Evolutionary conservation across 2,113 vertebrate species (phyloP).

Genomic region (Corythornis madagascariensis): DNA sequence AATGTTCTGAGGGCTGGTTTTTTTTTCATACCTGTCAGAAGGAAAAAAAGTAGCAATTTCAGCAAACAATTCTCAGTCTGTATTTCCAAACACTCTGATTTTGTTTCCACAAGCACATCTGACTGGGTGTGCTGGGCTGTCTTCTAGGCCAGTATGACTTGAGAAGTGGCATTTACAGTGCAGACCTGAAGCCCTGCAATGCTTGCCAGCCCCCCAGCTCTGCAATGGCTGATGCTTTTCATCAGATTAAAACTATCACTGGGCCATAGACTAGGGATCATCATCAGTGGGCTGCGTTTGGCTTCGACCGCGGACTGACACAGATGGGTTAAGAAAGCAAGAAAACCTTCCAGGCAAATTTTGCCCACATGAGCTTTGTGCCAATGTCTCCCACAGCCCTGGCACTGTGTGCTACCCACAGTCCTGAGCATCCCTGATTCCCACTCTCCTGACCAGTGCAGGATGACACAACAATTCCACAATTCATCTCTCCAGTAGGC

Average conservation of each 20-base stretch:
- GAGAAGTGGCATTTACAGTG: neutral
- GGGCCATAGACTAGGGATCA: neutral
- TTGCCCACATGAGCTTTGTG: neutral
- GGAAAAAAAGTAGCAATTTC: neutral
- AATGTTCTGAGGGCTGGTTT: neutral
- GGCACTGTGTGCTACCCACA: accelerated
- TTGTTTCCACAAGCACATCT: neutral
- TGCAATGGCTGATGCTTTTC: neutral
- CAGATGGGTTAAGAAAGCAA: neutral
- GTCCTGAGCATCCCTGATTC: neutral
- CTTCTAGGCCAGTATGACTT: neutral
- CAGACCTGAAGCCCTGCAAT: neutral
- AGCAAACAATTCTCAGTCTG: neutral
- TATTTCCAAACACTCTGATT: neutral
- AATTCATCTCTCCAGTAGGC: neutral
- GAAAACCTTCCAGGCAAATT: neutral
- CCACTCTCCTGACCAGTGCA: neutral
- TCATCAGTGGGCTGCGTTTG: neutral
- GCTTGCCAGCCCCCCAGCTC: neutral
- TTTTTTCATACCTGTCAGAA: neutral
- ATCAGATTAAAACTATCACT: neutral
- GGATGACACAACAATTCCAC: accelerated
- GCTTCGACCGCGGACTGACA: neutral
- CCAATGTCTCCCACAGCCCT: neutral
- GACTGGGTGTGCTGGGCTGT: neutral